Evolutionary conservation across 2,888 invertebrate species (phyloP), one percentile per base, ranked within the genome.

Genomic region (Campaea margaritaria): DNA sequence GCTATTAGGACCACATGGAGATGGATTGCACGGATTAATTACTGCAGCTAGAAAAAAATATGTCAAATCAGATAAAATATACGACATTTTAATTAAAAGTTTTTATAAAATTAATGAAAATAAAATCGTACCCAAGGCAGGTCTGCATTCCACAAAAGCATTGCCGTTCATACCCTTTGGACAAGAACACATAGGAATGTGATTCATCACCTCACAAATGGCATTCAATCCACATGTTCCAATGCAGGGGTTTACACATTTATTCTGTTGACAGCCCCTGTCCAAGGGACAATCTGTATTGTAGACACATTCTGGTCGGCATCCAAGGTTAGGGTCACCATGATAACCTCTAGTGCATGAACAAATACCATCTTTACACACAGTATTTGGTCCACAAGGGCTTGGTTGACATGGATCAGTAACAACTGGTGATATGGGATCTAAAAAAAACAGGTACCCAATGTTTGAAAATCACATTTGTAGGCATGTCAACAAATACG

Each of bases 1-100:
- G 41, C 96, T 95, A 77, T 96, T 95, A 13, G 95, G 94, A 45
- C 97, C 97, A 79, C 97, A 97, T 0, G 96, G 96, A 48, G 96
- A 95, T 31, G 96, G 96, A 65, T 94, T 90, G 76, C 97, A 97
- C 15, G 96, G 95, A 83, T 95, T 95, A 58, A 74, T 66, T 3
- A 78, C 68, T 13, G 71, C 64, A 53, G 81, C 90, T 89, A 72
- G 46, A 87, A 87, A 16, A 15, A 13, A 34, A 7, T 14, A 0
- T 2, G 1, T 34, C 5, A 46, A 34, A 15, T 15, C 1, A 15
- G n/a, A 28, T 9, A 45, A 27, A 13, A 54, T 34, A 10, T 14
- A 49, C 12, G 13, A 46, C 1, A 12, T 2, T 36, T 3, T 12
- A 36, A 41, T 21, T 28, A 42, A 21, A 10, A 38, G 54, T 31